A percentile compares a stretch with the other conserved stretches of the same genome.
phyloP scores from a whole-genome alignment of 1,140 invertebrate genomes.

The Coptotermes formosanus region DNA sequence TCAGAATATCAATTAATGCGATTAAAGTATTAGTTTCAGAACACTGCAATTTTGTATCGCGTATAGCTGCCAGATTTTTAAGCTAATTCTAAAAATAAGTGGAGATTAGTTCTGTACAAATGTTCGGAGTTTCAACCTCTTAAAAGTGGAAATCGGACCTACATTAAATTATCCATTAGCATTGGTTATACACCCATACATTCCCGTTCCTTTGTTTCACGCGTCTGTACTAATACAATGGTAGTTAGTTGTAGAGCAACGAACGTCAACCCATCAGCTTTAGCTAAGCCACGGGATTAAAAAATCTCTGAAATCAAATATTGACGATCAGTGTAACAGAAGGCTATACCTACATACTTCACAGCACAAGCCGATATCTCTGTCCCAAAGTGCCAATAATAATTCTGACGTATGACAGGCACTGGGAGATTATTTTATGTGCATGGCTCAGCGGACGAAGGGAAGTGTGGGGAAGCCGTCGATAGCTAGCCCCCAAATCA shows the following conservation, averaged over 20 bases:
- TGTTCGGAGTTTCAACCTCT: neutral
- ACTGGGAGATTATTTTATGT: neutral
- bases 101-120: too few species aligned
- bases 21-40: too few species aligned
- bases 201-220: neutral
- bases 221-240: neutral
- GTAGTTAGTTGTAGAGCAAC: neutral
- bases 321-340: neutral
- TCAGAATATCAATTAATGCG: too few species aligned
- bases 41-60: too few species aligned
- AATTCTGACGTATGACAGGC: neutral
- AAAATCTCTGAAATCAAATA: neutral
- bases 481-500: too few species aligned
- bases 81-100: too few species aligned
- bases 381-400: neutral
- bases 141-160: neutral
- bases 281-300: neutral
- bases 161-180: neutral
- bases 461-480: too few species aligned
- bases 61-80: too few species aligned
- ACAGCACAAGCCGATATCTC: neutral
- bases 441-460: too few species aligned
- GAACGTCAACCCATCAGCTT: neutral
- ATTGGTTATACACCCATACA: neutral
- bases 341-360: neutral